These are phyloP conservation scores for Sternotherus odoratus DNA, from an alignment of 2,797 vertebrate species.

Conservation along the genomic window DNA sequence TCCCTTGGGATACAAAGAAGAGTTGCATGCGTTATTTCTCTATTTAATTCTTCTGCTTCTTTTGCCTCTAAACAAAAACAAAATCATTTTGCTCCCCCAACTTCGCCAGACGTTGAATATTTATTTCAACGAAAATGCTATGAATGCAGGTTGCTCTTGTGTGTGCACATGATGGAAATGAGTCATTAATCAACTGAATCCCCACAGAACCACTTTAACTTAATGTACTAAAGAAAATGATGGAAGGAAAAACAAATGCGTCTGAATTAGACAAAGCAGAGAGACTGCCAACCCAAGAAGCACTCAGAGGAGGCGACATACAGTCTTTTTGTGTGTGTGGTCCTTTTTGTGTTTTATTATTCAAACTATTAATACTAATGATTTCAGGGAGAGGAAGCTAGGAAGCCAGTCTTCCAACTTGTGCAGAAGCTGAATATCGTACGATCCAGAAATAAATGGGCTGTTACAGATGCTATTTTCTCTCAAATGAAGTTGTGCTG, in stretches of 20 bases:
- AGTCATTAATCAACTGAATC: conserved; percentile 73
- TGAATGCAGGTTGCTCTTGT: conserved; percentile 9
- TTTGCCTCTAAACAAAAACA: not conserved
- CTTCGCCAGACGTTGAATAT: not conserved
- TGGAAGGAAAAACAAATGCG: conserved; percentile 66
- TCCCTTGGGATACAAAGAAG: not conserved
- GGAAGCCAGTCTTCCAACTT: conserved; percentile 60
- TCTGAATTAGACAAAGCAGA: conserved; percentile 61
- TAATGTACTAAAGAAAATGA: conserved; percentile 68
- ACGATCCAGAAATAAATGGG: conserved; percentile 57
- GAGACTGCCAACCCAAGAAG: conserved; percentile 39
- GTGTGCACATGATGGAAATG: conserved; percentile 63
- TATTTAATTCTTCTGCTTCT: not conserved
- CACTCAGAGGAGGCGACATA: conserved; percentile 18
- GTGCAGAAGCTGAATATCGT: conserved; percentile 64
- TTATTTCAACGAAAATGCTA: conserved; percentile 52
- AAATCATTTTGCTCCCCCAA: not conserved
- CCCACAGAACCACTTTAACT: conserved; percentile 52
- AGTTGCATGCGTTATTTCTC: not conserved
- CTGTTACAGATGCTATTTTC: conserved; percentile 48
- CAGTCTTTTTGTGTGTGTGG: not conserved
- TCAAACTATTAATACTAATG: conserved; percentile 80
- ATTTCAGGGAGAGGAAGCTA: conserved; percentile 45
- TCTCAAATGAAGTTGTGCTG: conserved; percentile 27
- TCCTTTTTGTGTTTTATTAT: conserved; percentile 65